Conservation (phyloP, 2,888 invertebrate genomes). For the Lasioglossum villosulum region DNA sequence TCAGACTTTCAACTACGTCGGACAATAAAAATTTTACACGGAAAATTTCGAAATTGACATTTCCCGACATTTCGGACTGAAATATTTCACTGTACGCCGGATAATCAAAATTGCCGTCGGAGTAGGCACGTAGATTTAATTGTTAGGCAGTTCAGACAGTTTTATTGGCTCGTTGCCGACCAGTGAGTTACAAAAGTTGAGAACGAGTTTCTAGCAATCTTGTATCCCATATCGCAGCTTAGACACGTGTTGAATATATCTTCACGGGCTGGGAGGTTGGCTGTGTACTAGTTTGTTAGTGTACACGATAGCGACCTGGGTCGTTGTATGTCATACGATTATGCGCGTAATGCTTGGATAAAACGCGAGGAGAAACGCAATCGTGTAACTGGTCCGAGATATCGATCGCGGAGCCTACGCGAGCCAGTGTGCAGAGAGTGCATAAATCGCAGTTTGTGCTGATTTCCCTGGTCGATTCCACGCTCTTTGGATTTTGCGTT, state of each 20-base stretch:
- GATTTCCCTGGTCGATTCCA: constrained; percentile 12
- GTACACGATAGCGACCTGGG: constrained; percentile 49
- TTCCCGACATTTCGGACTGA: too few species aligned
- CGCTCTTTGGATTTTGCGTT: constrained; percentile 3
- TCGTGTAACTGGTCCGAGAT: constrained; percentile 54
- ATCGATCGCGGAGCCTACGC: constrained; percentile 48
- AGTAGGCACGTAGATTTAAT: neutral
- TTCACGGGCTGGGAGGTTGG: constrained; percentile 12
- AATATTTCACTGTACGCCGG: too few species aligned
- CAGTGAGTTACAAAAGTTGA: neutral
- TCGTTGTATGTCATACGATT: constrained; percentile 63
- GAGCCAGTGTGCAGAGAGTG: constrained; percentile 29
- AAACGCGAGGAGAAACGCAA: constrained; percentile 55
- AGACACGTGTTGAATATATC: constrained; percentile 56
- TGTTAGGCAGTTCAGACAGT: neutral
- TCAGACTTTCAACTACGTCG: too few species aligned
- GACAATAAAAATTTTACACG: too few species aligned
- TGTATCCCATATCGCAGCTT: constrained; percentile 42
- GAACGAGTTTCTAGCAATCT: constrained; percentile 47
- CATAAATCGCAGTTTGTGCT: constrained; percentile 27
- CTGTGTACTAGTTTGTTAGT: neutral
- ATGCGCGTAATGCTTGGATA: constrained; percentile 53
- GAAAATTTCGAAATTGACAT: too few species aligned
- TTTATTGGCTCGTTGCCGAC: neutral
- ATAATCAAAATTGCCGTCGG: neutral